Conservation (phyloP, 2,888 invertebrate genomes). For the Watsonalla binaria region DNA sequence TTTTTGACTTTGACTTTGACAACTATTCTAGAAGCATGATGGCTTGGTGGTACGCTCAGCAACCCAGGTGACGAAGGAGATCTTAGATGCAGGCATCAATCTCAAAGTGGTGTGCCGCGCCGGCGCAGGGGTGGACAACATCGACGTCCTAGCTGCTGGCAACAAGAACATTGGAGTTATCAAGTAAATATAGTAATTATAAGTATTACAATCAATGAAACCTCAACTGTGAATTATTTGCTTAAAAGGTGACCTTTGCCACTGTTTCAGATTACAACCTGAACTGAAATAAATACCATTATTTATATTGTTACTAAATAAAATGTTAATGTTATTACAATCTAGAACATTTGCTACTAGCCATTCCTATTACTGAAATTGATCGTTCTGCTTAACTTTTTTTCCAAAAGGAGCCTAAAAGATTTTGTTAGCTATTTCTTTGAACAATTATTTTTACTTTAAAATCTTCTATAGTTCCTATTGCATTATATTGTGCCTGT, state of each 20-base stretch:
- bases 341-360: background rate
- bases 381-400: no score
- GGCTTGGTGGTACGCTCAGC: conserved; percentile 96
- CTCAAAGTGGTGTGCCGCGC: conserved; percentile 96
- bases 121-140: conserved; percentile 99
- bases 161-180: conserved; percentile 91
- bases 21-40: conserved; percentile 88
- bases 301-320: background rate
- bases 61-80: conserved; percentile 93
- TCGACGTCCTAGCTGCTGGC: conserved; percentile 93
- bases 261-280: background rate
- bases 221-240: no score
- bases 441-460: no score
- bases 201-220: background rate
- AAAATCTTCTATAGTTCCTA: no score
- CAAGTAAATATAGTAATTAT: conserved; percentile 83
- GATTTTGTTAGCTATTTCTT: no score
- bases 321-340: background rate
- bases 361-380: no score
- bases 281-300: background rate
- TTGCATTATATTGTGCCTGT: no score
- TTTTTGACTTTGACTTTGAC: no score
- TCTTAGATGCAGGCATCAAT: conserved; percentile 85
- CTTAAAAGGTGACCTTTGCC: no score
- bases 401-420: no score